Base-by-base conservation (phyloP, 2,113 vertebrate species). In the Murina feae region DNA sequence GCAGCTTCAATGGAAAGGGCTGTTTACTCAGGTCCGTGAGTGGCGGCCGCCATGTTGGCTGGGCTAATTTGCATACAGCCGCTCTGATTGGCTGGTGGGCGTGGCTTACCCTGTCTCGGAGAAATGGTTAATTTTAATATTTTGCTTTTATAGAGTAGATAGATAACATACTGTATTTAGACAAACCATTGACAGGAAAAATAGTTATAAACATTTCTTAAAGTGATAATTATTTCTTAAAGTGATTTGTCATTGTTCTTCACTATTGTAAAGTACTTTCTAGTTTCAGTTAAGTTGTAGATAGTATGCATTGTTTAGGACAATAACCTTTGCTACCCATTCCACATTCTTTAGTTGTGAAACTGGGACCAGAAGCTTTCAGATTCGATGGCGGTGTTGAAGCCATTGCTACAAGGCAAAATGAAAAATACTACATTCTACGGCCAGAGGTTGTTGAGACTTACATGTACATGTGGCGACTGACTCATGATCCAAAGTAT, bases 401-500 rank as follows among this genome's bases (percentile, higher is more conserved):
- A 97, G 99, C 99, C 96, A 99, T 99, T 96, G 99, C 99, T 88
- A 99, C 99, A 0, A 99, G 99, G 65, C 99, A 99, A 96, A 99
- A 99, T 60, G 99, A 99, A 97, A 99, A 99, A 86, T 99, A 99
- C 97, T 99, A 99, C 98, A 99, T 99, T 97, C 98, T 99, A 10
- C 98, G 99, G 4, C 99, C 99, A 0, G 99, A 99, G 97, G 99
- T 99, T 75, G 98, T 99, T 53, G 99, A 99, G 98, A 99, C 99
- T 21, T 99, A 99, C 98, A 99, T 99, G 99, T 99, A 99, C 97
- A 99, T 99, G 99, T 99, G 99, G 99, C 98, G 99, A 94, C 98
- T 99, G 95, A 99, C 99, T 72, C 99, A 99, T 0, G 99, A 99
- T 94, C 99, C 99, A 63, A 99, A 99, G 88, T 99, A 99, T 98